These are phyloP conservation scores for Lanius ludovicianus DNA, from an alignment of 2,113 vertebrate species.

Conservation along the genomic window DNA sequence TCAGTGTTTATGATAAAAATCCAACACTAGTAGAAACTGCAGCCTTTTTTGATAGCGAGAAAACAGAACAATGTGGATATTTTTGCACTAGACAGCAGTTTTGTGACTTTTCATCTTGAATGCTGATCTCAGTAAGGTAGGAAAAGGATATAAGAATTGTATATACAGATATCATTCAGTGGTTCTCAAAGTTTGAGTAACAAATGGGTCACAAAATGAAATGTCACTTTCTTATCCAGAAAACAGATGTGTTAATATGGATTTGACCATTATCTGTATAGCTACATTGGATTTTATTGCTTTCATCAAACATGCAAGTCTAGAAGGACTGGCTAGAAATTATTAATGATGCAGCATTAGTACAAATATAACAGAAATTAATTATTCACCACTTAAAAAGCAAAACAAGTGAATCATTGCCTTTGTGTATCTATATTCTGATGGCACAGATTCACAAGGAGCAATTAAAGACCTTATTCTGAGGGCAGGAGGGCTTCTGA, in stretches of 20 bases:
- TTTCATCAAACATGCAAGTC: not conserved
- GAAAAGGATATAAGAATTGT: not conserved
- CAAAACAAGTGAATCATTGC: not conserved
- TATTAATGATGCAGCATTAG: not conserved
- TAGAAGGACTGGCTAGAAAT: not conserved
- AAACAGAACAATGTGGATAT: not conserved
- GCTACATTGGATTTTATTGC: not conserved
- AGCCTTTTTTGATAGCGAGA: not conserved
- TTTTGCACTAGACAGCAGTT: not conserved
- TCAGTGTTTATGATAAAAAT: not conserved
- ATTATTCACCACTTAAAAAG: constrained; percentile 32
- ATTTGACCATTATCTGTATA: not conserved
- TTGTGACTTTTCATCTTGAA: not conserved
- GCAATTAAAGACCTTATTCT: not conserved
- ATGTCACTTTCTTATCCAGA: not conserved
- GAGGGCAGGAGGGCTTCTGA: not conserved
- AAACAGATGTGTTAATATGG: not conserved
- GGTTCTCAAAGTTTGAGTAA: not conserved
- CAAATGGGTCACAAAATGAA: not conserved
- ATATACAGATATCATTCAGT: not conserved
- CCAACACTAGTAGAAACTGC: not conserved
- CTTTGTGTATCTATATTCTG: not conserved
- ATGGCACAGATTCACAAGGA: not conserved
- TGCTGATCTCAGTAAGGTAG: not conserved
- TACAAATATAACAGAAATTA: not conserved